A percentile compares a stretch with the other conserved stretches of the same genome.
Evolutionary conservation across 1,140 invertebrate genomes (phyloP).

Genomic region (Drosophila athabasca): DNA sequence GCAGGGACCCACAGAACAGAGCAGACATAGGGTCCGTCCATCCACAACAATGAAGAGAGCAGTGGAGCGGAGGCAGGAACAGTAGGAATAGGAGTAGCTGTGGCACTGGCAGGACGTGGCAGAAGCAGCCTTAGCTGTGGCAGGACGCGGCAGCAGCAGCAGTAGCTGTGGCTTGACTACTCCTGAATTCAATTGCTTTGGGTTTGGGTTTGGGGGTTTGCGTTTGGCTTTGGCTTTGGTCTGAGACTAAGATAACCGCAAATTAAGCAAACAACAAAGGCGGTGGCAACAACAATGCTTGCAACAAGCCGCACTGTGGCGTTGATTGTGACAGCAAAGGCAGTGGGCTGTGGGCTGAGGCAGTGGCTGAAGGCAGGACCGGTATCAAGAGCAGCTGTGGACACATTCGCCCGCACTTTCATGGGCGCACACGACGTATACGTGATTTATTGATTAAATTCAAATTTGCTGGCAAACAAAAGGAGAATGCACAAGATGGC

Average conservation of each 20-base stretch:
- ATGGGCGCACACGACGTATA: conserved; percentile 52
- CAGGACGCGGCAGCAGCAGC: conserved; percentile 1
- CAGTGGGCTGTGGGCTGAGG: background rate
- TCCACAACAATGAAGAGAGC: conserved; percentile 31
- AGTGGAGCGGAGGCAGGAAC: background rate
- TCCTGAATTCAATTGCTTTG: conserved; percentile 42
- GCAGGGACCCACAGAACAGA: conserved; percentile 2
- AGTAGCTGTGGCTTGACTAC: conserved; percentile 27
- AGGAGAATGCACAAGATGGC: conserved; percentile 30
- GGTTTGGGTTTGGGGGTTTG: conserved; percentile 30
- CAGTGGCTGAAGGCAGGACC: background rate
- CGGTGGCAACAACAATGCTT: conserved; percentile 23
- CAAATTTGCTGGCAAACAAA: conserved; percentile 52
- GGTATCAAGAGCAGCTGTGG: background rate
- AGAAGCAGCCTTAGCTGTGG: background rate
- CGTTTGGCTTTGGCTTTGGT: conserved; percentile 17
- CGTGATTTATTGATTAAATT: conserved; percentile 76
- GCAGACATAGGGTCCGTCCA: background rate
- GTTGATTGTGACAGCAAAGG: conserved; percentile 25
- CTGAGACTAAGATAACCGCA: conserved; percentile 51
- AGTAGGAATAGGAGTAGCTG: conserved; percentile 3
- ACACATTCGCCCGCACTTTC: conserved; percentile 16
- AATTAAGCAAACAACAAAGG: conserved; percentile 71
- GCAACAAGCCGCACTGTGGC: conserved; percentile 29
- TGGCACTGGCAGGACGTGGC: background rate